Base-by-base conservation (phyloP, 2,113 vertebrate species). In the Callocephalon fimbriatum region DNA sequence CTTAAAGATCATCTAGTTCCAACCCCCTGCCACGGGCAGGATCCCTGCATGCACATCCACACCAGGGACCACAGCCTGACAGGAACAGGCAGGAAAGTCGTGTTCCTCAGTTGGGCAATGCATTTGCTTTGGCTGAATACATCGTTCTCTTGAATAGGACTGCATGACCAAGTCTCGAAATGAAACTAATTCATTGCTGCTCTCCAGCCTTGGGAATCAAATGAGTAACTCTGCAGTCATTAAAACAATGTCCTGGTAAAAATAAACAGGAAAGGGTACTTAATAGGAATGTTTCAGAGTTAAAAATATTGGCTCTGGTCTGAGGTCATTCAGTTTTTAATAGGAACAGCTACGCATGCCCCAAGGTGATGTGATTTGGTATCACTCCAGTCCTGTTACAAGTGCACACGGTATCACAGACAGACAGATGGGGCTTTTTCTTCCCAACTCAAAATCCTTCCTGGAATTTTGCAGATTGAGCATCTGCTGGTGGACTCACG, bases 211-310 rank as follows among this genome's bases (percentile, higher is more conserved):
- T 86, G 59, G 76, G 90, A 95, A 88, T 74, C 63, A 80, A 96
- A 84, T 95, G 92, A 96, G 95, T 96, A 94, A 94, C 72, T 83
- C 68, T 31, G 62, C 59, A 94, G 96, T 86, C 82, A 96, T 92
- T 96, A 92, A 92, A 96, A 90, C 51, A 92, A 95, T 3, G 47
- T 92, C 63, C 81, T 66, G 74, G 74, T 67, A 93, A 96, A 96
- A 96, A 92, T 76, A 97, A 95, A 95, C 80, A 93, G 84, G 90
- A 96, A 97, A 91, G 77, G 77, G 48, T 32, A 91, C 15, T 94
- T 78, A 45, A 44, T 9, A 92, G 83, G 88, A 91, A 95, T 15
- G 76, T 58, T 67, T 66, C 12, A 12, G n/a, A 37, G 73, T 82
- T 93, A 85, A 79, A 95, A 94, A 93, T 93, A 68, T 7, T 44